Base-by-base conservation (phyloP, 2,888 invertebrate genomes). In the Oscheius sp. region DNA sequence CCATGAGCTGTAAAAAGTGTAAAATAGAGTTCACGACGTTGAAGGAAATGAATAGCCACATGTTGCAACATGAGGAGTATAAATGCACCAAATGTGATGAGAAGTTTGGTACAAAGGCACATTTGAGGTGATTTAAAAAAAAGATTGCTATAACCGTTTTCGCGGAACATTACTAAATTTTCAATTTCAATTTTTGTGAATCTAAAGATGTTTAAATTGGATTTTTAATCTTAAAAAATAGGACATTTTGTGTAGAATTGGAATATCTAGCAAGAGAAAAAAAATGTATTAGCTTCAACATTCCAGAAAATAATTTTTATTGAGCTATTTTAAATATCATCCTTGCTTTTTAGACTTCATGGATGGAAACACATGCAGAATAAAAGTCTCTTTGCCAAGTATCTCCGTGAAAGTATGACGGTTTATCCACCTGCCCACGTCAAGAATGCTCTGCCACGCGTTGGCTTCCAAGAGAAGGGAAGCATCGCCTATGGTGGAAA, bases 341-440 rank as follows among this genome's bases (percentile, higher is more conserved):
- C 32, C 20, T 14, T 28, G 20, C 24, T 33, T n/a, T 56, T 36
- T 17, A 56, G 57, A n/a, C n/a, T 17, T 12, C 61, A 61, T 26
- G 20, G 28, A 0, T 20, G 8, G 4, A 41, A 20, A n/a, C 61
- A 61, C 20, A 14, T 61, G 9, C 61, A 17, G 6, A 38, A 36
- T 14, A 61, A 61, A 24, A 44, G 57, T 2, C 45, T 65, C 5
- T 69, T 75, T 32, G 51, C 69, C 9, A 54, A 70, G 30, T 73
- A 66, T 32, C 44, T 75, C 4, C 14, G 41, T 14, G 49, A 68
- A 32, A 44, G 57, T 9, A 67, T 71, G 20, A 68, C 71, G 1
- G 72, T 63, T 32, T 65, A 65, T 17, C 75, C 75, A 38, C 71
- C 72, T 44, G 45, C 62, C n/a, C 28, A 32, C 17, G 66, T 68